These are phyloP conservation scores for Semicossyphus pulcher DNA, from an alignment of 2,113 vertebrate species.

Conservation along the genomic window DNA sequence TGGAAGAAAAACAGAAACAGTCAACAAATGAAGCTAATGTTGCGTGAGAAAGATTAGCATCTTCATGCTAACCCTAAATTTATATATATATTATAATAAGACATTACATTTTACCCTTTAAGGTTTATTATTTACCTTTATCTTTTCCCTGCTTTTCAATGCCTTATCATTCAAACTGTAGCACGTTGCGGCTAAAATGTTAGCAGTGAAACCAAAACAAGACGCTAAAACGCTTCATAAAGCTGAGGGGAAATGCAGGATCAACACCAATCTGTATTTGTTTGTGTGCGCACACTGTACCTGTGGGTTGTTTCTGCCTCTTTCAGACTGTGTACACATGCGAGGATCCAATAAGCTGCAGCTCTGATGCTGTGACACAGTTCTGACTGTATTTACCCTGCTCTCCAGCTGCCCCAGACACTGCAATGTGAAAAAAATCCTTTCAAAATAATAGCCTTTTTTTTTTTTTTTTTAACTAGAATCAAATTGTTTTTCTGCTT, in stretches of 20 bases:
- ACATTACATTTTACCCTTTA: not conserved
- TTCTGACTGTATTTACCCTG: slow-evolving; percentile 65
- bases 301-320: slow-evolving; percentile 12
- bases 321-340: slow-evolving; percentile 34
- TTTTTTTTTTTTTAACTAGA: no score
- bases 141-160: not conserved
- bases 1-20: slow-evolving; percentile 57
- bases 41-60: slow-evolving; percentile 27
- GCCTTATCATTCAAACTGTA: not conserved
- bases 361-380: slow-evolving; percentile 67
- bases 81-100: not conserved
- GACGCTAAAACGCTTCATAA: not conserved
- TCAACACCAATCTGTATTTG: slow-evolving; percentile 40
- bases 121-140: slow-evolving; percentile 14
- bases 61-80: slow-evolving; percentile 29
- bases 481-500: slow-evolving; percentile 10
- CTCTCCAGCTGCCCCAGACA: slow-evolving; percentile 61
- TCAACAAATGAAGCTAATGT: slow-evolving; percentile 26
- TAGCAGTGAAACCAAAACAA: not conserved
- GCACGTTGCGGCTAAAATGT: not conserved
- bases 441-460: not conserved
- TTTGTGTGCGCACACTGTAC: slow-evolving; percentile 38
- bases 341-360: slow-evolving; percentile 57
- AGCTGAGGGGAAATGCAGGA: not conserved
- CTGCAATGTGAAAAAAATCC: slow-evolving; percentile 5